Base-by-base conservation (phyloP, 2,797 vertebrate species). In the Urocyon cinereoargenteus region DNA sequence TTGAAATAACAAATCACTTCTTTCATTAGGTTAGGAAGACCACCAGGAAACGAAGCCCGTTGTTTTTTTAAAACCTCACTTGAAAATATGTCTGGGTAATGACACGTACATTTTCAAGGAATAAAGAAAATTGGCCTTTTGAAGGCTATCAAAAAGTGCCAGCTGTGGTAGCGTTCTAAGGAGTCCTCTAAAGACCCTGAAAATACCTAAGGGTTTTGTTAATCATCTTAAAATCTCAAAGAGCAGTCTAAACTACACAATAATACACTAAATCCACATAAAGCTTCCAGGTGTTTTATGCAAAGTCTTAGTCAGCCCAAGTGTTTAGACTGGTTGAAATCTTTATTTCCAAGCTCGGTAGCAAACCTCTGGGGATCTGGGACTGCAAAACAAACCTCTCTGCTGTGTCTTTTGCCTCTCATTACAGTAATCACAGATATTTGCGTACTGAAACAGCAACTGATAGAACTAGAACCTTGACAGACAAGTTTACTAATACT, bases 11-110 rank as follows among this genome's bases (percentile, higher is more conserved):
- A 82, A 97, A 95, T 97, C 86, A 91, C 68, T 98, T 96, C 81
- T 36, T 97, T 98, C 94, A 98, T 98, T 96, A 93, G 72, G 26
- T 97, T 98, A 98, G 36, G 51, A 72, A 96, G 77, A 95, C 72
- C n/a, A 7, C 66, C 87, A 96, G 57, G 62, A 77, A 98, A 96
- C 96, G 94, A 96, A 96, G 94, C 26, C 8, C 31, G 6, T n/a
- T 24, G 36, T 89, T 94, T 88, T 86, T 72, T 61, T 86, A 24
- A 97, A 96, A 91, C 45, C 75, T 26, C 36, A 85, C 10, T 87
- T 87, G 70, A 97, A 96, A 93, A 3, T 95, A 91, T 96, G 97
- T 82, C 36, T 95, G 75, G 66, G 31, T 95, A 96, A 96, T 93
- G 77, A 19, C 12, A 9, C 94, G 34, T 0, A 2, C 53, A 34